Evolutionary conservation across 2,888 invertebrate genomes (phyloP).

Genomic region (Osmoderma eremita): DNA sequence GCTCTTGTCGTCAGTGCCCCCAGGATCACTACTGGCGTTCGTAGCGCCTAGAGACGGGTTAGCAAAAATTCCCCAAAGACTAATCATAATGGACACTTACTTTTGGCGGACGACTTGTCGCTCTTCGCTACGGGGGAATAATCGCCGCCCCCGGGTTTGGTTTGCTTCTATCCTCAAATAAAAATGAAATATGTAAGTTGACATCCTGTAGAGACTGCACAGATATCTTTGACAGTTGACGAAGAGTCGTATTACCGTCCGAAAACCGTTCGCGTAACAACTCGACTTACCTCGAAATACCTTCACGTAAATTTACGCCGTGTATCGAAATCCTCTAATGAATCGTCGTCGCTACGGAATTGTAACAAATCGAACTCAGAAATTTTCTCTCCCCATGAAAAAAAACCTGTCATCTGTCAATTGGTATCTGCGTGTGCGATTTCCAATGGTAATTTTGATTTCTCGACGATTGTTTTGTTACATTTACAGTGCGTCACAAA

Average conservation of each 20-base stretch:
- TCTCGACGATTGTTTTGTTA: neutral
- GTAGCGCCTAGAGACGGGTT: constrained; percentile 20
- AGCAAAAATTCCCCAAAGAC: no score
- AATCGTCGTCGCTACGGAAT: constrained; percentile 24
- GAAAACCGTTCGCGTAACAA: neutral
- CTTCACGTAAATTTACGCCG: constrained; percentile 39
- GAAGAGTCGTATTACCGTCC: neutral
- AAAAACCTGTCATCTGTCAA: constrained; percentile 40
- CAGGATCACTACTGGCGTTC: constrained; percentile 36
- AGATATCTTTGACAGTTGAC: neutral
- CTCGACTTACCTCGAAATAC: neutral
- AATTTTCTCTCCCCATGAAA: constrained; percentile 40
- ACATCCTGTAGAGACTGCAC: neutral
- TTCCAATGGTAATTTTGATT: neutral
- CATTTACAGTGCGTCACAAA: no score
- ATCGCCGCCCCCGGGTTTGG: constrained; percentile 34
- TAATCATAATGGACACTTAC: constrained; percentile 9
- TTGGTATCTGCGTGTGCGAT: constrained; percentile 11
- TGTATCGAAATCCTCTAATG: constrained; percentile 8
- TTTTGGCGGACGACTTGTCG: constrained; percentile 31
- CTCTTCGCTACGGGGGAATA: constrained; percentile 31
- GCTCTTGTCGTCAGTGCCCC: constrained; percentile 42
- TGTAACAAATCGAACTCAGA: constrained; percentile 22
- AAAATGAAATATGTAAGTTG: neutral
- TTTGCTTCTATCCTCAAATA: constrained; percentile 24